Percentiles rank a stretch among this genome's conserved stretches.
These are phyloP conservation scores for Papilio xuthus DNA, from an alignment of 1,140 invertebrate species.

Conservation along the genomic window DNA sequence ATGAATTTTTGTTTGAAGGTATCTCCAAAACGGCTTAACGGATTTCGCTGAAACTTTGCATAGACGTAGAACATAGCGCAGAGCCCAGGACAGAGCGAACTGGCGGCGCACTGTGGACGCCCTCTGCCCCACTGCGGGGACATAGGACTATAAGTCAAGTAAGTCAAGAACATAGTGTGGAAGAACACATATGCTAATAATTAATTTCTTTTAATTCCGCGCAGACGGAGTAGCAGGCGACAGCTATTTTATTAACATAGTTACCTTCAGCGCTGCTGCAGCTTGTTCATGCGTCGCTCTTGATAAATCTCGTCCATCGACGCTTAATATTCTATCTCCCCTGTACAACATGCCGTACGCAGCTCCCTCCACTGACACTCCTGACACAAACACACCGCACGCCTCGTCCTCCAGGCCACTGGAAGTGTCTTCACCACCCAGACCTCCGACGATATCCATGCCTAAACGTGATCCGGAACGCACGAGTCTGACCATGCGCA, in stretches of 20 bases:
- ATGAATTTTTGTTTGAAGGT: too few species aligned
- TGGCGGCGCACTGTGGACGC: too few species aligned
- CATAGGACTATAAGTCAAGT: too few species aligned
- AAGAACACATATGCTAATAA: too few species aligned
- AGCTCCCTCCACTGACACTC: constrained; percentile 96
- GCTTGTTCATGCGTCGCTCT: constrained; percentile 94
- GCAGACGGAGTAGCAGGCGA: too few species aligned
- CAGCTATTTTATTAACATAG: background rate
- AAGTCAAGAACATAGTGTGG: too few species aligned
- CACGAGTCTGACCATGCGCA: constrained; percentile 74
- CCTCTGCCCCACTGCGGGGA: too few species aligned
- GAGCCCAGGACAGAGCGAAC: too few species aligned
- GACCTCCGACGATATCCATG: constrained; percentile 99
- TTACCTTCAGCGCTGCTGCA: constrained; percentile 90
- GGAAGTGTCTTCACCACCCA: constrained; percentile 90
- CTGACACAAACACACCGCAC: constrained; percentile 89
- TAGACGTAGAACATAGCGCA: too few species aligned
- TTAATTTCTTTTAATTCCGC: too few species aligned
- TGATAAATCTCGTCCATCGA: constrained; percentile 93
- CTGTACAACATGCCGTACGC: constrained; percentile 96
- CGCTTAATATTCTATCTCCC: constrained; percentile 94
- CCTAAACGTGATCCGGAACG: constrained; percentile 87
- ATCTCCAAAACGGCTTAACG: too few species aligned
- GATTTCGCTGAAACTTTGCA: too few species aligned
- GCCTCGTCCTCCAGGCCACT: constrained; percentile 62